phyloP scores from a whole-genome alignment of 1,140 invertebrate species.

The Coelopa frigida region DNA sequence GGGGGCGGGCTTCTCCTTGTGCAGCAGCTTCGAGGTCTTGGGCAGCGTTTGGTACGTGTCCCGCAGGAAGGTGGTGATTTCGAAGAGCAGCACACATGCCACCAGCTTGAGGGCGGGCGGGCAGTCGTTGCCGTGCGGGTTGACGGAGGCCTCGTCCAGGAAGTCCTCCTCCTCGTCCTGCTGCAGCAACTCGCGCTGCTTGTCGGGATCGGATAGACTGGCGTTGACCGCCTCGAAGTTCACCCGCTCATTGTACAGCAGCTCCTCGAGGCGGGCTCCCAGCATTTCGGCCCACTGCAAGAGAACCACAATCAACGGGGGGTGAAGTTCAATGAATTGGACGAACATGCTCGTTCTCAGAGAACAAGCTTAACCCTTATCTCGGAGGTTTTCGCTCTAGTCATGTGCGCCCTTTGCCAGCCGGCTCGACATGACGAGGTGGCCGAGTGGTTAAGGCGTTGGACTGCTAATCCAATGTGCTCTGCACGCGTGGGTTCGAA shows the following conservation, averaged over 20 bases:
- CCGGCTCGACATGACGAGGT: too few relatives aligned
- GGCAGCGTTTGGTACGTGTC: conserved; percentile 87
- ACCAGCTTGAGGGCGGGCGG: conserved; percentile 87
- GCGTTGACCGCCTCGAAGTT: conserved; percentile 60
- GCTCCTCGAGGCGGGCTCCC: conserved; percentile 78
- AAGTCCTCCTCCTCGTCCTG: conserved; percentile 98
- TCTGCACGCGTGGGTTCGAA: conserved; percentile 80
- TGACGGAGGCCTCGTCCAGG: conserved; percentile 90
- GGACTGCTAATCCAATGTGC: conserved; percentile 70
- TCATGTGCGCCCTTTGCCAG: too few relatives aligned
- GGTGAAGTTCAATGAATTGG: too few relatives aligned
- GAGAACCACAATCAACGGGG: too few relatives aligned
- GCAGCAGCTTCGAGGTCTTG: conserved; percentile 59
- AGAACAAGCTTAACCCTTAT: too few relatives aligned
- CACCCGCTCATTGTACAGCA: conserved; percentile 66
- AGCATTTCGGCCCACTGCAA: conserved; percentile 56
- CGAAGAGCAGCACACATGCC: conserved; percentile 86
- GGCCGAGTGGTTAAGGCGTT: conserved; percentile 86
- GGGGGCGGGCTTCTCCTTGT: conserved; percentile 64
- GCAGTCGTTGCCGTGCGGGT: conserved; percentile 75
- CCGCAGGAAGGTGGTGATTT: conserved; percentile 94
- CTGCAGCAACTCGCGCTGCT: conserved; percentile 74
- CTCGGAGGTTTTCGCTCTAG: too few relatives aligned
- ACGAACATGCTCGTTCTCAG: too few relatives aligned
- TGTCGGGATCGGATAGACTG: conserved; percentile 71